Conservation (phyloP, 2,888 invertebrate species). For the Gortyna flavago region DNA sequence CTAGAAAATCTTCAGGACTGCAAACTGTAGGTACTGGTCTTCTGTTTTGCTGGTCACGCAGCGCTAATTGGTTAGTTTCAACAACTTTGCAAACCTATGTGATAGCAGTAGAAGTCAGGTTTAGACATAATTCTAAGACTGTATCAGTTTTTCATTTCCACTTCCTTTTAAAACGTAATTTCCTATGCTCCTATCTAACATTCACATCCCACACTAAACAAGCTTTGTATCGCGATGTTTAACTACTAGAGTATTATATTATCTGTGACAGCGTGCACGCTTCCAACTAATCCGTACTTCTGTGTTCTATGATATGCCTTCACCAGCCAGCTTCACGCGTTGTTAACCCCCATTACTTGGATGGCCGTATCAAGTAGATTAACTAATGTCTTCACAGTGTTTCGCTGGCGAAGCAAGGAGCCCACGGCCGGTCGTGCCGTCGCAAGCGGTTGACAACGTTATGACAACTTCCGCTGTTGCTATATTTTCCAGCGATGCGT, state of each 20-base stretch:
- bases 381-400: conserved; percentile 63
- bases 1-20: not conserved
- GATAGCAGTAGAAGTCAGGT: not conserved
- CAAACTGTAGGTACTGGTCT: not conserved
- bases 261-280: conserved; percentile 17
- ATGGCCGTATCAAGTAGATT: conserved; percentile 51
- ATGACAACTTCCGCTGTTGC: conserved; percentile 76
- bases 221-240: conserved; percentile 15
- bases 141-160: conserved; percentile 10
- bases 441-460: conserved; percentile 71
- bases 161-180: conserved; percentile 41
- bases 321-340: conserved; percentile 57
- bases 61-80: not conserved
- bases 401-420: conserved; percentile 71
- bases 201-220: conserved; percentile 16
- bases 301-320: conserved; percentile 40
- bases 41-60: not conserved
- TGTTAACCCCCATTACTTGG: conserved; percentile 59
- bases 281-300: conserved; percentile 28
- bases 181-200: conserved; percentile 36
- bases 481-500: conserved; percentile 71
- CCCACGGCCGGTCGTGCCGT: conserved; percentile 72
- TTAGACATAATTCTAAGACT: not conserved
- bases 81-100: not conserved
- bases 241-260: too few relatives aligned